Conservation (phyloP, 2,797 vertebrate species). For the Diplodus puntazzo region DNA sequence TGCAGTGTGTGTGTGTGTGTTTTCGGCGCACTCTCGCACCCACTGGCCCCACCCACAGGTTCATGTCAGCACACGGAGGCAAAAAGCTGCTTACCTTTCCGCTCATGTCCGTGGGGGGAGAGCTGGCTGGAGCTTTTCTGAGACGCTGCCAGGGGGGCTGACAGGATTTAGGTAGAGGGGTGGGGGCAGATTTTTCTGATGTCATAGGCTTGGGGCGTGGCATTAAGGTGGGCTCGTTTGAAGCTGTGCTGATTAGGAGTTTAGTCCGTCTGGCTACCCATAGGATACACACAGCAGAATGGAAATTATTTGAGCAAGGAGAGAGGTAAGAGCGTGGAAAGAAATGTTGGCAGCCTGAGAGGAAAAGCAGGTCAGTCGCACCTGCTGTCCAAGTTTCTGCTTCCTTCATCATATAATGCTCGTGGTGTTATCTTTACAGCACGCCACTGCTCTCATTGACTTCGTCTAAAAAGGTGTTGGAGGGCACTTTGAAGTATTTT, state of each 20-base stretch:
- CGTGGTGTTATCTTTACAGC: constrained; percentile 5
- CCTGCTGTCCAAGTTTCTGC: constrained; percentile 56
- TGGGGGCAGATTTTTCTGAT: constrained; percentile 72
- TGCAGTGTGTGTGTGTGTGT: constrained; percentile 9
- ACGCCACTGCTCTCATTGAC: neutral
- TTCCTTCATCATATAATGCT: constrained; percentile 20
- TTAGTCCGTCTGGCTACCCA: constrained; percentile 64
- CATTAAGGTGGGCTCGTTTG: constrained; percentile 74
- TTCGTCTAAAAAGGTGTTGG: constrained; percentile 2
- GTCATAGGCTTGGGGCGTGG: constrained; percentile 78
- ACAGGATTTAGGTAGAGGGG: constrained; percentile 65
- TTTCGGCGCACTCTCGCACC: constrained; percentile 11
- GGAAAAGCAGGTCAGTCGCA: constrained; percentile 68
- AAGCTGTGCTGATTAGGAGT: constrained; percentile 38
- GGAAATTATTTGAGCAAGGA: constrained; percentile 66
- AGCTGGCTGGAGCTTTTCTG: constrained; percentile 50
- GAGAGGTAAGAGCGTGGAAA: constrained; percentile 80
- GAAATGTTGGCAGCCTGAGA: constrained; percentile 44
- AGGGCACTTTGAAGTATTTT: constrained; percentile 13
- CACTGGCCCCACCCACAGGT: constrained; percentile 70
- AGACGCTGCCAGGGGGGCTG: constrained; percentile 42
- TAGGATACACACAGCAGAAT: constrained; percentile 65
- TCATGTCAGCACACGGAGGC: constrained; percentile 71
- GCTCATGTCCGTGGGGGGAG: constrained; percentile 77
- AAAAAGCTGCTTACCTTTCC: constrained; percentile 85